Conservation (phyloP, 2,888 invertebrate genomes). For the Leptopterna dolabrata region DNA sequence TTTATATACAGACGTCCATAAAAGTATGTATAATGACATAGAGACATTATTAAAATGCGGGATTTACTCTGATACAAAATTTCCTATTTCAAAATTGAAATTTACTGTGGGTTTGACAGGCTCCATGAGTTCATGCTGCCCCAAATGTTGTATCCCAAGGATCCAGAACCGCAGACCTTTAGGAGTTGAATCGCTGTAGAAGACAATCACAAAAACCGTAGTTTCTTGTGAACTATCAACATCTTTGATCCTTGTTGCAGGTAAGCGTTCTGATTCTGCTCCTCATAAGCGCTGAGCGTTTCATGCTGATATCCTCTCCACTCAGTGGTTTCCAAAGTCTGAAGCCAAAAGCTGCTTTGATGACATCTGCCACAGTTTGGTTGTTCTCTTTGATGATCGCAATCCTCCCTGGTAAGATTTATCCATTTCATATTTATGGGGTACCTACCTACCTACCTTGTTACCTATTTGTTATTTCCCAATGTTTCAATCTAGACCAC, state of each 20-base stretch:
- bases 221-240: not conserved
- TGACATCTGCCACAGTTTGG: conserved; percentile 73
- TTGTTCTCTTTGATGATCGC: conserved; percentile 72
- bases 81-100: too few species aligned
- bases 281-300: conserved; percentile 78
- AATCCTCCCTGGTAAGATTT: conserved; percentile 71
- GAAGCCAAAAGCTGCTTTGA: conserved; percentile 70
- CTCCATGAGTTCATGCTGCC: too few species aligned
- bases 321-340: conserved; percentile 71
- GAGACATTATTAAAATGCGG: too few species aligned
- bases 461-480: not conserved
- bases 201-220: not conserved
- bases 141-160: too few species aligned
- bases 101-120: too few species aligned
- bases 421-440: not conserved
- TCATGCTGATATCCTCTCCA: conserved; percentile 74
- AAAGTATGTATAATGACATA: too few species aligned
- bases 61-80: too few species aligned
- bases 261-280: conserved; percentile 76
- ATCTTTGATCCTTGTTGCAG: conserved; percentile 63
- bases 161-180: too few species aligned
- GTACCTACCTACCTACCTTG: too few species aligned
- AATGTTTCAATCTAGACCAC: not conserved
- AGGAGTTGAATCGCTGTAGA: not conserved
- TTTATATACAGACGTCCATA: too few species aligned